phyloP scores from a whole-genome alignment of 1,140 invertebrate species.

The Drosophila rhopaloa region DNA sequence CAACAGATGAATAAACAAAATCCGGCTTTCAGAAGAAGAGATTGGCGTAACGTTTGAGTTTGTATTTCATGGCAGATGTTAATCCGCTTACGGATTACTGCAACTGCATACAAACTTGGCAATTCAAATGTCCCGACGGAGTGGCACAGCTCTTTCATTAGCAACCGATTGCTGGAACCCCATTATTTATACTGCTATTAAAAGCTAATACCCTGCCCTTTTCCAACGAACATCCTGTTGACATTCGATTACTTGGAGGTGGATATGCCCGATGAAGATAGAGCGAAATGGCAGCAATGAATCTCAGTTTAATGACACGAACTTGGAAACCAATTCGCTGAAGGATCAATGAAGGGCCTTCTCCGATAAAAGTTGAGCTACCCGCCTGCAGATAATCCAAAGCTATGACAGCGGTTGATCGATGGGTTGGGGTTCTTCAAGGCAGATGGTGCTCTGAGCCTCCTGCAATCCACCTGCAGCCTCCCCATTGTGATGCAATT shows the following conservation, averaged over 20 bases:
- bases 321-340: background rate
- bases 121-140: too few relatives aligned
- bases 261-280: background rate
- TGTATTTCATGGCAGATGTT: background rate
- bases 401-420: slow-evolving; percentile 17
- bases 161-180: too few relatives aligned
- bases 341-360: slow-evolving; percentile 1
- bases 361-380: too few relatives aligned
- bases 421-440: background rate
- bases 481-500: slow-evolving; percentile 62
- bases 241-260: background rate
- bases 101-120: background rate
- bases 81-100: background rate
- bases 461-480: slow-evolving; percentile 8
- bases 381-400: background rate
- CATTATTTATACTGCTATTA: background rate
- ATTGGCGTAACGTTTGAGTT: background rate
- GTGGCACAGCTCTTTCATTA: too few relatives aligned
- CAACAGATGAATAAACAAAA: background rate
- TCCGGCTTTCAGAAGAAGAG: background rate
- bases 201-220: background rate
- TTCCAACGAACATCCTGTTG: background rate
- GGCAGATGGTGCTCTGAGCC: background rate
- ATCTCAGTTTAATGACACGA: slow-evolving; percentile 1
- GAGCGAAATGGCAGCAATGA: slow-evolving; percentile 1